Percentiles rank a stretch among this genome's conserved stretches.
Conservation (phyloP, 2,797 vertebrate genomes). For the Pelodytes ibericus region DNA sequence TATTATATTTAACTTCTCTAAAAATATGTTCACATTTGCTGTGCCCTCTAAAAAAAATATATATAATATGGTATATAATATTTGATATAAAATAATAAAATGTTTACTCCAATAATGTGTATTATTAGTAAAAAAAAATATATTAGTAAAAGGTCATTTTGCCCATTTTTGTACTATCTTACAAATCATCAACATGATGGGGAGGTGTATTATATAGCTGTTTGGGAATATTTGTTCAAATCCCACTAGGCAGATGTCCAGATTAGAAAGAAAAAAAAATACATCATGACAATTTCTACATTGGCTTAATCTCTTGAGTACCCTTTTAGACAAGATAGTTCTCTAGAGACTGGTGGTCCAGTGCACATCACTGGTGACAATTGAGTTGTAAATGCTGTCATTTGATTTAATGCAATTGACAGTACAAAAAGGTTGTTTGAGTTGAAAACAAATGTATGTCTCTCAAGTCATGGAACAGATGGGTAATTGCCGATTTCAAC, state of each 20-base stretch:
- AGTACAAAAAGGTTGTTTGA: conserved; percentile 27
- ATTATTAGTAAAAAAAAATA: too few relatives aligned
- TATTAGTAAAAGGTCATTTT: too few relatives aligned
- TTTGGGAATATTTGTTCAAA: conserved; percentile 45
- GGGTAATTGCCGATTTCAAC: conserved; percentile 46
- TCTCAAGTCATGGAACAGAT: conserved; percentile 39
- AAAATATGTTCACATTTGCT: too few relatives aligned
- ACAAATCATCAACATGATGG: too few relatives aligned
- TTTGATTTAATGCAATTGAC: conserved; percentile 33
- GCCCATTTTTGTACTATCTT: too few relatives aligned
- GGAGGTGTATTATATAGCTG: conserved; percentile 58
- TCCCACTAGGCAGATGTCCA: conserved; percentile 32
- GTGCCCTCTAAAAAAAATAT: too few relatives aligned
- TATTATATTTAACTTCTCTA: too few relatives aligned
- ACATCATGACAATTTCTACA: conserved; percentile 45
- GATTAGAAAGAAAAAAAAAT: conserved; percentile 52
- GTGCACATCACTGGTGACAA: conserved; percentile 40
- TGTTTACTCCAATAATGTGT: too few relatives aligned
- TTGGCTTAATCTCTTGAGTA: conserved; percentile 36
- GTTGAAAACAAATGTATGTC: conserved; percentile 27
- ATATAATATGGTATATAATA: too few relatives aligned
- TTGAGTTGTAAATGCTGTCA: conserved; percentile 36
- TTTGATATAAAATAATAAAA: too few relatives aligned
- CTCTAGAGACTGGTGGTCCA: conserved; percentile 25
- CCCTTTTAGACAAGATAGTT: conserved; percentile 39